Evolutionary conservation across 2,113 vertebrate species (phyloP).

Genomic region (Numenius arquata): DNA sequence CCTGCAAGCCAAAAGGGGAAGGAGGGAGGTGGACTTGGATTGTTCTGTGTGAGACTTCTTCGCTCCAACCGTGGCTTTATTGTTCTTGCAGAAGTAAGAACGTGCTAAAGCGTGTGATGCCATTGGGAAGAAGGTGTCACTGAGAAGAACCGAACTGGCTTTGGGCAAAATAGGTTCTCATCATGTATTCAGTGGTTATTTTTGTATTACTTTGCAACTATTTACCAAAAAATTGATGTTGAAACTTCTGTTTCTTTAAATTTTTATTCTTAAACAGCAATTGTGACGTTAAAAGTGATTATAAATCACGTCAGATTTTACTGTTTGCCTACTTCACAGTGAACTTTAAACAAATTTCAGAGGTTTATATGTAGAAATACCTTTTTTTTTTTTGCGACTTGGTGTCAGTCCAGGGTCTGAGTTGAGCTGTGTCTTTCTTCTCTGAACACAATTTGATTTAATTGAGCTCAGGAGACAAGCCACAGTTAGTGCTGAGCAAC

Average conservation of each 20-base stretch:
- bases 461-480: neutral
- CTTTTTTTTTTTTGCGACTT: neutral
- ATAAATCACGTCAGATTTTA: neutral
- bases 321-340: neutral
- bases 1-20: neutral
- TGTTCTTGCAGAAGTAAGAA: neutral
- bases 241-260: neutral
- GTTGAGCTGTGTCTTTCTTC: neutral
- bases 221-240: neutral
- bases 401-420: neutral
- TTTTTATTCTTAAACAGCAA: neutral
- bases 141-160: neutral
- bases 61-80: rapidly evolving
- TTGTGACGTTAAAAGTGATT: neutral
- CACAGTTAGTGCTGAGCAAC: neutral
- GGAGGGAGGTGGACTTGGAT: neutral
- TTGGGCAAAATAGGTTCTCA: neutral
- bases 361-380: neutral
- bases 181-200: neutral
- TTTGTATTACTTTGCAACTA: neutral
- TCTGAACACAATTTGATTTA: neutral
- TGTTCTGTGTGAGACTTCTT: neutral
- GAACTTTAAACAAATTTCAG: neutral
- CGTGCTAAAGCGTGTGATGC: neutral
- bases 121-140: neutral